phyloP scores from a whole-genome alignment of 1,140 invertebrate species.

The Cataglyphis hispanica region DNA sequence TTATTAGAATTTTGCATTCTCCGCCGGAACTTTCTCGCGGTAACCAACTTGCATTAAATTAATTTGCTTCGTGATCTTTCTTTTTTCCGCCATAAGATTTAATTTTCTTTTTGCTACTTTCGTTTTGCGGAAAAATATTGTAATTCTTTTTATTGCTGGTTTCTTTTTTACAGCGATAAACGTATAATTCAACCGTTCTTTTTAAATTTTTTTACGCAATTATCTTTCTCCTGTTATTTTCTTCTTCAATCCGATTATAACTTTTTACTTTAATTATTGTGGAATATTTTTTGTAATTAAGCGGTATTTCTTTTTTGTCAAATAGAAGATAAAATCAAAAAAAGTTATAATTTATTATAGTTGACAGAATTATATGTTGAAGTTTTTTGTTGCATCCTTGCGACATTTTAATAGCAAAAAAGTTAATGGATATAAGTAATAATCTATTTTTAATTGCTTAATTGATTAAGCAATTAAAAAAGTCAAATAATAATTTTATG shows the following conservation, averaged over 20 bases:
- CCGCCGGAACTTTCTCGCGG: background rate
- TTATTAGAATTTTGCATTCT: constrained; percentile 7
- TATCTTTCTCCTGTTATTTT: background rate
- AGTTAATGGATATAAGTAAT: too few species aligned
- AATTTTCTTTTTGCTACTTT: background rate
- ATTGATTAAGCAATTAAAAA: too few species aligned
- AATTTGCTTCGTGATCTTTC: background rate
- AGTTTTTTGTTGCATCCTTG: background rate
- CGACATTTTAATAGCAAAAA: too few species aligned
- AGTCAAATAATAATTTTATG: too few species aligned
- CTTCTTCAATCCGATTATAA: background rate
- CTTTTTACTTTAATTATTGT: constrained; percentile 5
- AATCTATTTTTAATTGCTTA: too few species aligned
- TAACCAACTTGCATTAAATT: constrained; percentile 17
- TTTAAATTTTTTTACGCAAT: background rate
- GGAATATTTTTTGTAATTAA: background rate
- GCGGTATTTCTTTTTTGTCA: background rate
- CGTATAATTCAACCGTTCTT: background rate
- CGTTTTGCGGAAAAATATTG: background rate
- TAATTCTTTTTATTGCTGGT: background rate
- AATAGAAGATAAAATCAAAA: background rate
- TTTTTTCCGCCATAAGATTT: constrained; percentile 17
- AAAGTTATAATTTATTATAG: background rate
- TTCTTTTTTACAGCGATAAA: background rate
- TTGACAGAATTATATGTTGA: too few species aligned